Evolutionary conservation across 1,140 invertebrate species (phyloP), one percentile per base, ranked within the genome.

Genomic region (Laodelphax striatellus): DNA sequence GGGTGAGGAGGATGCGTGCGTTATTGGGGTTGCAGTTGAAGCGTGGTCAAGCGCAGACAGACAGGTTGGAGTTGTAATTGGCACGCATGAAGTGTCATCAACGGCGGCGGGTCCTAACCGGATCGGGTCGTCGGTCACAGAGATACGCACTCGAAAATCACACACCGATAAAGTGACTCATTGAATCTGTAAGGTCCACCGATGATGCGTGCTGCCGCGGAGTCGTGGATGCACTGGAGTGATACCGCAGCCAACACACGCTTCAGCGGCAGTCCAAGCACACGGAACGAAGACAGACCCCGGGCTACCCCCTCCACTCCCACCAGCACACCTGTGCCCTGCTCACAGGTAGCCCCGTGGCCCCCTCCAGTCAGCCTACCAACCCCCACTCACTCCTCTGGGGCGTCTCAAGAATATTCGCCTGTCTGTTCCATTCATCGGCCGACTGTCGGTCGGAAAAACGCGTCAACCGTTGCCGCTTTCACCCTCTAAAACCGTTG

Each of bases 91-190:
- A 50, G 46, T 50, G 46, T 50, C 46, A 50, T 50, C 46, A 50
- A 8, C 16, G n/a, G n/a, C n/a, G n/a, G n/a, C n/a, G n/a, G n/a
- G n/a, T n/a, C n/a, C n/a, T n/a, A n/a, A n/a, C n/a, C n/a, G 16
- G 46, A n/a, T 14, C 43, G 43, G 17, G 46, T 50, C 46, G 16
- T 50, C 46, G 46, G 46, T 50, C 46, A 50, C 46, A 50, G 16
- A 50, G 21, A 50, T 38, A 50, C 46, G 46, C 46, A 50, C 46
- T 50, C 46, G 46, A 50, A 50, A 50, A 50, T 50, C 46, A 50
- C 46, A 50, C 46, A 50, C 46, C 46, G 46, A 50, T 50, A 50
- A 50, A 50, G 46, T 50, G 46, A 50, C 46, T 50, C 46, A 50
- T 50, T 50, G 46, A 50, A 50, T 50, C 46, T 50, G 46, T 50